phyloP scores from a whole-genome alignment of 2,797 vertebrate genomes.

The Hozukius guyotensis region DNA sequence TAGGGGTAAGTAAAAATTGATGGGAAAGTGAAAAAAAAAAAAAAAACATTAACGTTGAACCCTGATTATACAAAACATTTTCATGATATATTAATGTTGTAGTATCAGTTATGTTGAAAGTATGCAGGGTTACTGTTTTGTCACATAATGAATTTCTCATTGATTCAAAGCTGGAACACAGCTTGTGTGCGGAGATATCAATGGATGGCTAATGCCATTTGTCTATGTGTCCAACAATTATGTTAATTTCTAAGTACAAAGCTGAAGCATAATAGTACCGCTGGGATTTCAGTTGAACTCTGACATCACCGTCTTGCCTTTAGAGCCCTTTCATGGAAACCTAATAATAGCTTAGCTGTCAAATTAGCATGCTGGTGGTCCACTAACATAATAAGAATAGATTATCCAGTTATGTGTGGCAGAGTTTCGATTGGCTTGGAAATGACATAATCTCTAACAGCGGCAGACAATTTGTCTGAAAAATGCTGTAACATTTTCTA shows the following conservation, averaged over 20 bases:
- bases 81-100: background rate
- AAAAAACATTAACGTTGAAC: too few species aligned
- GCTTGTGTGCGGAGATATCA: background rate
- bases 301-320: slow-evolving; percentile 49
- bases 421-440: slow-evolving; percentile 14
- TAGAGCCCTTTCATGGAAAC: slow-evolving; percentile 40
- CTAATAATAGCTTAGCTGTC: slow-evolving; percentile 42
- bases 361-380: slow-evolving; percentile 47
- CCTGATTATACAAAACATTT: background rate
- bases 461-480: background rate
- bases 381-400: slow-evolving; percentile 43
- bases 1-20: too few species aligned
- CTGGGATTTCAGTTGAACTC: slow-evolving; percentile 35
- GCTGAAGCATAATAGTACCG: slow-evolving; percentile 4
- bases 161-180: background rate
- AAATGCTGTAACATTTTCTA: background rate
- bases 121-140: background rate
- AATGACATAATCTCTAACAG: slow-evolving; percentile 23
- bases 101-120: background rate
- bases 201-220: slow-evolving; percentile 8
- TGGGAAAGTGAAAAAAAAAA: fast-evolving
- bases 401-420: slow-evolving; percentile 38
- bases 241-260: slow-evolving; percentile 23
- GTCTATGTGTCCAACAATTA: slow-evolving; percentile 22
- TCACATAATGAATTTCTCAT: background rate